Conservation (phyloP, 92 coral and sea anemone genomes). For the Epizoanthus illoricatus region DNA sequence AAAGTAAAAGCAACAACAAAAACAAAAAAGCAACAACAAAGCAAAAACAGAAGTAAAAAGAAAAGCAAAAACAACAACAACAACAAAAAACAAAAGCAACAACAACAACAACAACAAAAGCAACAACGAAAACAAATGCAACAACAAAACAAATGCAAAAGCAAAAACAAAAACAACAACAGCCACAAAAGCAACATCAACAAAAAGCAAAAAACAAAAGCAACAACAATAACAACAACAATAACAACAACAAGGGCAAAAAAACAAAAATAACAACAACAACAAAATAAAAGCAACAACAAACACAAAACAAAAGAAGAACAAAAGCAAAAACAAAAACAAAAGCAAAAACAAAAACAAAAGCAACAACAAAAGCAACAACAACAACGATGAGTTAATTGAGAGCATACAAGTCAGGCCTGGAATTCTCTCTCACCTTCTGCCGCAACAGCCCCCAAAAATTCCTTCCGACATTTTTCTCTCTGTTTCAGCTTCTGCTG, state of each 20-base stretch:
- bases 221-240: background rate
- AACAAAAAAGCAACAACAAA: background rate
- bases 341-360: background rate
- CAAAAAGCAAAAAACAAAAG: background rate
- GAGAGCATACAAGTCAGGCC: background rate
- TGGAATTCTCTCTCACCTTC: slow-evolving; percentile 63
- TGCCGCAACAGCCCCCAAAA: slow-evolving; percentile 82
- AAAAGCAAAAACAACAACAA: background rate
- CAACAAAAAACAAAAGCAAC: background rate
- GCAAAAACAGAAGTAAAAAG: background rate
- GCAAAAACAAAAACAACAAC: too few relatives aligned
- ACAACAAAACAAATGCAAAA: too few relatives aligned
- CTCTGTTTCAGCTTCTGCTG: slow-evolving; percentile 70
- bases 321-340: background rate
- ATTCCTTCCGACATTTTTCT: slow-evolving; percentile 85
- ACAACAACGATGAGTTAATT: background rate
- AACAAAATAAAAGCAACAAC: background rate
- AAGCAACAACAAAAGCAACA: background rate
- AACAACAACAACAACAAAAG: background rate
- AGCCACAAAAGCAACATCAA: too few relatives aligned
- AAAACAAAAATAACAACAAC: too few relatives aligned
- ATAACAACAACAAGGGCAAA: background rate
- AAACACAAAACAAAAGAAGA: too few relatives aligned
- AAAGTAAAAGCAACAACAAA: background rate
- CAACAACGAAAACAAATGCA: background rate